Base-by-base conservation (phyloP, 1,140 invertebrate genomes). In the Drosophila sp. region DNA sequence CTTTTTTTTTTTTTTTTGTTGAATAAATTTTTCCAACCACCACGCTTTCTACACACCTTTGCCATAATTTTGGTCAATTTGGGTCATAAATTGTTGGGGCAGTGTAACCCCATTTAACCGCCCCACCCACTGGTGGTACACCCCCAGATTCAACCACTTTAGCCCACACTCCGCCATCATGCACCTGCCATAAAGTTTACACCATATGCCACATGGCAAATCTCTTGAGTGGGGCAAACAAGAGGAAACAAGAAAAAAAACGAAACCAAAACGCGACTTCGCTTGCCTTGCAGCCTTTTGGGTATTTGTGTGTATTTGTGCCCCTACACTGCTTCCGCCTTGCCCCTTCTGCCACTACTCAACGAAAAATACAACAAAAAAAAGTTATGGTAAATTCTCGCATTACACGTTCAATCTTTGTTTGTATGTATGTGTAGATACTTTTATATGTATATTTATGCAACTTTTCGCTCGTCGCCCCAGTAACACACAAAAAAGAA, bases 131-230 rank as follows among this genome's bases (percentile, higher is more conserved):
- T 27, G 44, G 25, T 27, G 44, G 27, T 50, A 25, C 25, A 50
- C 55, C 60, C 65, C 63, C 60, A 29, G 50, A 27, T 23, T 47
- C 5, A 41, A 64, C 29, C 40, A 70, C 58, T 40, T 54, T 5
- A 30, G 44, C 29, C 65, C 56, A 50, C 33, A 25, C 44, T 54
- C 25, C 10, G 25, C 44, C 29, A 27, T 41, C 29, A 27, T 41
- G 55, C 72, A 60, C 62, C 70, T 78, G 79, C 62, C 81, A 85
- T 82, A 85, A 85, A 85, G 67, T 85, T 86, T 65, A 69, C 79
- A 60, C 72, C 81, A 68, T 44, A 76, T 72, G 78, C 65, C 72
- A 79, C 67, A 80, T 80, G 81, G 73, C 78, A 66, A 82, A 82
- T 76, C 82, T 79, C 76, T 56, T 68, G 80, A 86, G 77, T 74